Evolutionary conservation across 2,797 vertebrate genomes (phyloP), one percentile per base, ranked within the genome.

Genomic region (Diglossa cyanea): DNA sequence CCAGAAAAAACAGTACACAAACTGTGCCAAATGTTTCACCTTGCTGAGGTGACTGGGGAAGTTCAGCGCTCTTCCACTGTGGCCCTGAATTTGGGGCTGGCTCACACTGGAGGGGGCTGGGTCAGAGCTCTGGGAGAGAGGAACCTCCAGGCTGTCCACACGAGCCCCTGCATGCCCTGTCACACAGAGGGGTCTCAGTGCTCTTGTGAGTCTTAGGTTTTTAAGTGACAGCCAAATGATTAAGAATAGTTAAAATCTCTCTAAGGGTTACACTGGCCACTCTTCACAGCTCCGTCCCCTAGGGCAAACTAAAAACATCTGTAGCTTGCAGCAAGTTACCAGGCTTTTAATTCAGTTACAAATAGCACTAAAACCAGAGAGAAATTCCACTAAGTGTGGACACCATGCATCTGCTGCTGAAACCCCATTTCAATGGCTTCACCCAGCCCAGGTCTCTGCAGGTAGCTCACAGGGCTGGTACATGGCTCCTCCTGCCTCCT

Each of bases 151-250:
- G 62, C 45, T 60, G 42, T 25, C 40, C 71, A 16, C 18, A 26
- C 1, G 4, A 68, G 26, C 11, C 17, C 31, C 37, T n/a, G 75
- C 40, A 26, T 0, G 10, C 15, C 65, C 63, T 19, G 16, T 5
- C 51, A 30, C 28, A 57, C 55, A 37, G 33, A 65, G 37, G 47
- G 30, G 10, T 62, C 71, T 30, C 51, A 31, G 44, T 9, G 25
- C 2, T 20, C 66, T n/a, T 30, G 40, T 0, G 1, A 50, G 12
- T 9, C 31, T 48, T 3, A 17, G 0, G 0, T 31, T 74, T 67
- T 61, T 33, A 82, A 50, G n/a, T 62, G 73, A 48, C 33, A 87
- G 71, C 4, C 60, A 77, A 60, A 48, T 30, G 71, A 86, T 76
- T 53, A 55, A 48, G 57, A 55, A 15, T 1, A 87, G 44, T 79